Base-by-base conservation (phyloP, 2,113 vertebrate genomes). In the Lucifuga dentata region DNA sequence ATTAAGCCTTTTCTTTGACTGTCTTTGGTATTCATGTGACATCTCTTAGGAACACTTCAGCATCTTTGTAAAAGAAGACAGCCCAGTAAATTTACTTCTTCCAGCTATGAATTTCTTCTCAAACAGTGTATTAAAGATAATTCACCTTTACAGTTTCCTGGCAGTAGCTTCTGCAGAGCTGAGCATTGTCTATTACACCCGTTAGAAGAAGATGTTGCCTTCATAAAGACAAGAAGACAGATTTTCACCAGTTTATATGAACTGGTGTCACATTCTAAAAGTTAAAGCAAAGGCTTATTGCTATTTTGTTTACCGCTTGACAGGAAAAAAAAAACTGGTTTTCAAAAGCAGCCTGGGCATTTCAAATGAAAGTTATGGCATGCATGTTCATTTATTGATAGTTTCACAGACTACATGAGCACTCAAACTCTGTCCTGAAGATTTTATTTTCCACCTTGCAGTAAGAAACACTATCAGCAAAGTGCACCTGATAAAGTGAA, bases 321-420 rank as follows among this genome's bases (percentile, higher is more conserved):
- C 53, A 17, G n/a, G n/a, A n/a, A 55, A 70, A 79, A 73, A 78
- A 78, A 21, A 35, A 26, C 35, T 5, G 36, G 19, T 68, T 58
- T 63, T 45, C 72, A 61, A 80, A 72, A 75, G 73, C 80, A 75
- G 36, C 43, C 38, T 26, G 15, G 51, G 45, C 17, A 0, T 73
- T 83, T 72, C 60, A 74, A 66, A 41, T 15, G 65, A 55, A 63
- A 51, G 15, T 49, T 44, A 74, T 82, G 60, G 20, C 16, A 64
- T 39, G 16, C 17, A 2, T 8, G 51, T 15, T 76, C 46, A 26
- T 45, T 5, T 32, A 50, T 78, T 67, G 44, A 19, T 11, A 53
- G 20, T 68, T 57, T 35, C 45, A 1, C 15, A 21, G 32, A 51
- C 39, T 62, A 20, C 12, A 20, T 3, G 11, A 33, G 56, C 21